phyloP scores from a whole-genome alignment of 2,888 invertebrate species.

The Heliconius ismenius region DNA sequence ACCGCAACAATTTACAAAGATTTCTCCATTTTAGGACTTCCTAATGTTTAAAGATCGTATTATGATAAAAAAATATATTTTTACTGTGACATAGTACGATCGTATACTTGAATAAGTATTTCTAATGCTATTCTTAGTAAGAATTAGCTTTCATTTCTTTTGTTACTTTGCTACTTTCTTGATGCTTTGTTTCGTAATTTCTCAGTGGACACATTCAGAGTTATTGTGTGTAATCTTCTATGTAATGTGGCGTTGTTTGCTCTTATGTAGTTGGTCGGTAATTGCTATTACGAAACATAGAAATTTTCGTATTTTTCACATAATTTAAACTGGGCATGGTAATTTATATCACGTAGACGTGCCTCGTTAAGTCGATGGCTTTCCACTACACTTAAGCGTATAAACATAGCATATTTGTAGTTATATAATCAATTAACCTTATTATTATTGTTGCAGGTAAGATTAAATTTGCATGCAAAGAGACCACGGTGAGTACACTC shows the following conservation, averaged over 20 bases:
- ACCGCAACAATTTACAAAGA: conserved; percentile 21
- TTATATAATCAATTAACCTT: conserved; percentile 45
- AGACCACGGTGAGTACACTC: conserved; percentile 55
- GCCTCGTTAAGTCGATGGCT: conserved; percentile 33
- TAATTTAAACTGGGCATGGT: conserved; percentile 41
- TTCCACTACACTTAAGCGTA: conserved; percentile 33
- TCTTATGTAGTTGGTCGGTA: conserved; percentile 65
- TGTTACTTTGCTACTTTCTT: conserved; percentile 67
- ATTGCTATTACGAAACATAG: conserved; percentile 66
- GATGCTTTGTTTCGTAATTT: conserved; percentile 74
- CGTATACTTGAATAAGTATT: conserved; percentile 31
- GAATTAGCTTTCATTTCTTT: conserved; percentile 68
- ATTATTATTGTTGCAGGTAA: conserved; percentile 72
- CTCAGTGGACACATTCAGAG: conserved; percentile 58
- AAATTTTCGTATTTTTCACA: conserved; percentile 60
- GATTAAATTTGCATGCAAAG: conserved; percentile 48
- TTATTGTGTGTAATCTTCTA: conserved; percentile 68
- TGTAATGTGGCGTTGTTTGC: conserved; percentile 62
- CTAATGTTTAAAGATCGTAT: conserved; percentile 48
- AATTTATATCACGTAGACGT: conserved; percentile 37
- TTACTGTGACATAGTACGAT: conserved; percentile 26
- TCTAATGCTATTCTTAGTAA: conserved; percentile 60
- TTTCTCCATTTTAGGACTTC: conserved; percentile 43
- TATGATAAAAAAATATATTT: conserved; percentile 46
- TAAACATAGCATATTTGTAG: conserved; percentile 21